Evolutionary conservation across 2,888 invertebrate species (phyloP), one percentile per base, ranked within the genome.

Genomic region (Thera britannica): DNA sequence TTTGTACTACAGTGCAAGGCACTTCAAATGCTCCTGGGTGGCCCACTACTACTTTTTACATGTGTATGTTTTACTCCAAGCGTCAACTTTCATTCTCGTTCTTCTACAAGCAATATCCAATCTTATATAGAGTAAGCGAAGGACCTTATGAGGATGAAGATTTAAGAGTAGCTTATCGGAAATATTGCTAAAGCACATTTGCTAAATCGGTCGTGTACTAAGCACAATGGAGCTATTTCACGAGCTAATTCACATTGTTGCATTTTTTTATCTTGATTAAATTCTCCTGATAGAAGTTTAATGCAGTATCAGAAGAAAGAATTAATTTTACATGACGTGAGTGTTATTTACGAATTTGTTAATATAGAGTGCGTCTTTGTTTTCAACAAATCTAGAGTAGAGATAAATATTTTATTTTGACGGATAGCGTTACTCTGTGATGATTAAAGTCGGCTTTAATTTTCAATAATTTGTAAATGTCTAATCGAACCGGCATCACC

Each of bases 211-310:
- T 87, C 85, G 83, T 77, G 84, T 86, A 85, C 83, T 82, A 84
- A 78, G 77, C 85, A 91, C 91, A 91, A 91, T 91, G 89, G 89
- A 71, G 85, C 85, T 89, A 91, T 90, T 91, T 90, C 91, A 91
- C 90, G 90, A 84, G 78, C 87, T 89, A 84, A 87, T 90, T 88
- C 81, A 86, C 84, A 88, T 90, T 83, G 84, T 85, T 82, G 82
- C 81, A 79, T 77, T 86, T 87, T 86, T 75, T 74, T 74, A 75
- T 75, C 66, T 72, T 72, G 70, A 72, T 76, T 71, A 68, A 67
- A 72, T 70, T 73, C 67, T 66, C 55, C 52, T 63, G 71, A 69
- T 67, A 62, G 34, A 62, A 52, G 58, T 48, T 51, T 57, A 38
- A 56, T 49, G 41, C 34, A 58, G 34, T 11, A 23, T 12, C 12